Conservation (phyloP, 2,888 invertebrate genomes). For the Julus scanicus region DNA sequence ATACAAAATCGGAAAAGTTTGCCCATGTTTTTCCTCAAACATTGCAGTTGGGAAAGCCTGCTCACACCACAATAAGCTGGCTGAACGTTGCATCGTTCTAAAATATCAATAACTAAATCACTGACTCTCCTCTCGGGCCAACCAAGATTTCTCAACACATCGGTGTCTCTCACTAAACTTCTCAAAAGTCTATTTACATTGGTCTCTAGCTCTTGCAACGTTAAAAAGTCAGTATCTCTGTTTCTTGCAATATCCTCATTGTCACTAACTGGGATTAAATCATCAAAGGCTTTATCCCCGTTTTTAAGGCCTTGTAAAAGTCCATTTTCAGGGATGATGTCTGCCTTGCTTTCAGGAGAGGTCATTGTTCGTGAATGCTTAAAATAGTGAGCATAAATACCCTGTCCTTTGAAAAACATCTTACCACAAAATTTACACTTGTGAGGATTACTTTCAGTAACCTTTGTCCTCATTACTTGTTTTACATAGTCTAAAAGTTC, state of each 20-base stretch:
- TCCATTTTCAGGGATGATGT: not conserved
- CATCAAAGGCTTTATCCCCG: not conserved
- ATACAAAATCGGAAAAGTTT: slow-evolving; percentile 53
- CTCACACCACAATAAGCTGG: slow-evolving; percentile 13
- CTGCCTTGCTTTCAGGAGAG: not conserved
- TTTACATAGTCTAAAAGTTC: slow-evolving; percentile 28
- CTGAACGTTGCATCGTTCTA: slow-evolving; percentile 32
- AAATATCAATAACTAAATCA: slow-evolving; percentile 52
- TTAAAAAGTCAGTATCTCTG: slow-evolving; percentile 5
- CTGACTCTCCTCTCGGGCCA: slow-evolving; percentile 54
- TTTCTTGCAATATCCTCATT: not conserved
- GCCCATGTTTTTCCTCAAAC: slow-evolving; percentile 46
- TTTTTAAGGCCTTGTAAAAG: not conserved
- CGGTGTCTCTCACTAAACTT: slow-evolving; percentile 48
- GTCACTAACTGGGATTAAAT: not conserved
- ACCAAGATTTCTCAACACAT: slow-evolving; percentile 52
- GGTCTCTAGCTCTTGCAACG: slow-evolving; percentile 49
- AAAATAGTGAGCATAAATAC: slow-evolving; percentile 51
- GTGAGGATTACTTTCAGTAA: slow-evolving; percentile 52
- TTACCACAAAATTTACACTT: slow-evolving; percentile 49
- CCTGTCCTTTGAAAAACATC: slow-evolving; percentile 29
- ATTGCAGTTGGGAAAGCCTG: slow-evolving; percentile 46
- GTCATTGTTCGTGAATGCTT: slow-evolving; percentile 8
- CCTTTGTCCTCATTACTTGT: slow-evolving; percentile 12
- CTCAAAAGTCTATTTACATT: slow-evolving; percentile 51